Base-by-base conservation (phyloP, 2,888 invertebrate species). In the Philopedon plagiatum region DNA sequence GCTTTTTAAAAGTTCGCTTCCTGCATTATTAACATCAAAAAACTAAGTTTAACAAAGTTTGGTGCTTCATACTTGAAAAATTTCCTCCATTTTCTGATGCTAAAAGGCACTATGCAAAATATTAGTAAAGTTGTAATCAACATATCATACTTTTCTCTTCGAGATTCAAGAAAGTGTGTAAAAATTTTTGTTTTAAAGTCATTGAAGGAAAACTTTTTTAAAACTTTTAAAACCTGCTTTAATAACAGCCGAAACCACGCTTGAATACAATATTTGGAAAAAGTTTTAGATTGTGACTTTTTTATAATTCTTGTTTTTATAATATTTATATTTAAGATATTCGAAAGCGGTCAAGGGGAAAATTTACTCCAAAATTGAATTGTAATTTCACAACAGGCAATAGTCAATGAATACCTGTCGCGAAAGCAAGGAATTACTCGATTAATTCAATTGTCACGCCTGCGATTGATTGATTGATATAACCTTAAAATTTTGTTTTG, bases 51-150 rank as follows among this genome's bases (percentile, higher is more conserved):
- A 51, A 29, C 29, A 29, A 51, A 51, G 51, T 51, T 51, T 23
- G 5, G 15, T 13, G 26, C 29, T 51, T 29, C 15, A 13, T 51
- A 3, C 51, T 51, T 49, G 11, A 26, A 21, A 49, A 49, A 49
- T n/a, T n/a, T 49, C 7, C 15, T 23, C 15, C 13, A 51, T 51
- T 51, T 29, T 51, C 51, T 13, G 8, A 51, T 51, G 51, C 13
- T 29, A 51, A 51, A 51, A 51, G 51, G 51, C 51, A 29, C 26
- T 51, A 29, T 51, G 26, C 29, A 13, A 51, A 51, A 51, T 51
- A 51, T 51, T 51, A 51, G 51, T 8, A 51, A 51, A 51, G 51
- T 51, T 51, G 23, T 51, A 51, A 51, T 51, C 51, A 51, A 51
- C 51, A 29, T 51, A 51, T 51, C 51, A 51, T 29, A 51, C 26